Base-by-base conservation (phyloP, 2,797 vertebrate genomes). In the Selene dorsalis region DNA sequence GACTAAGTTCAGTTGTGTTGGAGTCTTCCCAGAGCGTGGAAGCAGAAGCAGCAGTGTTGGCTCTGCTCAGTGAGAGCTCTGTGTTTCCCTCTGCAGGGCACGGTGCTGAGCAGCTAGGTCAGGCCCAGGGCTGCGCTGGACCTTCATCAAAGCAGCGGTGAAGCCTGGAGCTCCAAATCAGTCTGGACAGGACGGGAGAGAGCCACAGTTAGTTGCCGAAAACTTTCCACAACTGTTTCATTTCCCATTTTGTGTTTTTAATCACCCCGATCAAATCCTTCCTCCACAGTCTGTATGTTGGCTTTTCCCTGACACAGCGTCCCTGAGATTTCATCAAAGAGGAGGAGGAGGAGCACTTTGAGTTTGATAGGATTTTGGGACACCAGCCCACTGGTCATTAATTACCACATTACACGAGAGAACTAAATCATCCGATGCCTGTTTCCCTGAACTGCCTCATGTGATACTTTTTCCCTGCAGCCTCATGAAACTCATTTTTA, bases 51-150 rank as follows among this genome's bases (percentile, higher is more conserved):
- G 66, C 78, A 48, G 18, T 4, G 30, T 62, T 24, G 39, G 45
- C 45, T 63, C 28, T 0, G 61, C 26, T 75, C 57, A 53, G 70
- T 77, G 24, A 2, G 28, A 24, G 60, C 24, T 76, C 68, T 60
- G 76, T 73, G 76, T 73, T 65, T 32, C 71, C 64, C n/a, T 73
- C 35, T 60, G 73, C 39, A 84, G 66, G 76, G 62, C 71, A 80
- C 68, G 70, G 80, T 83, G 79, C 82, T 79, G 88, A 86, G 85
- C 84, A 84, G 88, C 79, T 20, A 69, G 88, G 87, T 85, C 88
- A 80, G 77, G 43, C 57, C 76, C 73, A 22, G 80, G 79, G 69
- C 79, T 55, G 68, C 4, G 16, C 78, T 75, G 85, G 84, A 80
- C 69, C 71, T 5, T 43, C 86, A 75, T 91, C 84, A 89, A 79